Evolutionary conservation across 2,888 invertebrate genomes (phyloP), one percentile per base, ranked within the genome.

Genomic region (Holacanthella duospinosa): DNA sequence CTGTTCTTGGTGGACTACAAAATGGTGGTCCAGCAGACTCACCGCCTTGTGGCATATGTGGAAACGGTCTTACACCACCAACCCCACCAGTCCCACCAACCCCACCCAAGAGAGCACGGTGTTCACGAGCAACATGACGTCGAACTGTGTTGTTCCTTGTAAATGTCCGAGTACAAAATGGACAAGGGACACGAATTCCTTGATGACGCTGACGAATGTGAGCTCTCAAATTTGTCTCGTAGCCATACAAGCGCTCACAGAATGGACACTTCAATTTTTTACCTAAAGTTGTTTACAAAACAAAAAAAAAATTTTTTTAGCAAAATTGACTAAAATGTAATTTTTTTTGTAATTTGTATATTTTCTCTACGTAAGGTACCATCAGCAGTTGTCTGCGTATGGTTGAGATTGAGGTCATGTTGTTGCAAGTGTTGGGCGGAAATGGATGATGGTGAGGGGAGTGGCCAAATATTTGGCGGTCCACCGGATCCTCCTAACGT

Each of bases 111-210:
- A 73, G 65, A 54, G 73, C 71, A 60, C 72, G 65, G 63, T 70
- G 91, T 79, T 92, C 91, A 73, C 92, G 85, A 36, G 91, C 90
- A 77, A 92, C 91, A 78, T 92, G 92, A 69, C 91, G 84, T 68
- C 92, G 84, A 75, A 92, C 91, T 29, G 91, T 92, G 81, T 92
- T 92, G 83, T 92, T 92, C 75, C 92, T 85, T 72, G 92, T 92
- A 79, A 92, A 92, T 55, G 91, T 92, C 75, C 91, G 86, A 75
- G 88, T 83, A 80, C 92, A 92, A 79, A 88, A 91, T 65, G 91
- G 91, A 78, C 92, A 92, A 62, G 90, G 91, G 76, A 92, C 91
- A 61, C 92, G 84, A 75, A 92, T 92, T 74, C 92, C 91, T 79
- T 92, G 91, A 79, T 92, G 91, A 77, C 91, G 86, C 77, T 92